Percentiles rank a stretch among this genome's conserved stretches.
phyloP scores from a whole-genome alignment of 2,113 vertebrate genomes.

The Ivindomyrus marchei region DNA sequence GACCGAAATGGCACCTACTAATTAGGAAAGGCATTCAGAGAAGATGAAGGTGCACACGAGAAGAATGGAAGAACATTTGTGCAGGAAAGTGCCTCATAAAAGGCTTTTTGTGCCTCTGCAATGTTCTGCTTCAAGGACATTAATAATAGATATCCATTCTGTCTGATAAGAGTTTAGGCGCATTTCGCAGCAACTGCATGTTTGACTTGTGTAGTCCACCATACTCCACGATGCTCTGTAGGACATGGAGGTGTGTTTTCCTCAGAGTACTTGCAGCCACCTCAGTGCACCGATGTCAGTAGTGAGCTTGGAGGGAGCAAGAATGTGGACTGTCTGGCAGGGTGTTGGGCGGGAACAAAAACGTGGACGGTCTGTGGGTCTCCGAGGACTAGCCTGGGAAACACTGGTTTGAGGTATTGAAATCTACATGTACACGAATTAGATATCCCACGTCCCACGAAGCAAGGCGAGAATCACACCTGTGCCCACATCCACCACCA shows the following conservation, averaged over 20 bases:
- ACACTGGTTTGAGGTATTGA: neutral
- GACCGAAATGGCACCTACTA: conserved; percentile 6
- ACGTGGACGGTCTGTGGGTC: neutral
- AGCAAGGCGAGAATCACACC: neutral
- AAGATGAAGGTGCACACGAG: conserved; percentile 1
- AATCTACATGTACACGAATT: neutral
- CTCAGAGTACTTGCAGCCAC: neutral
- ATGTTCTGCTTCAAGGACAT: neutral
- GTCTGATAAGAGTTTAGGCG: neutral
- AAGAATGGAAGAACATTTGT: conserved; percentile 12
- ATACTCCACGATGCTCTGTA: neutral
- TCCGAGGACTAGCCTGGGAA: neutral
- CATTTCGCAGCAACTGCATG: neutral
- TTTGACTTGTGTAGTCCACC: neutral
- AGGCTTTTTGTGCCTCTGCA: neutral
- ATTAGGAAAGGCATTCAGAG: conserved; percentile 7
- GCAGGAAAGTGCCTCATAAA: neutral
- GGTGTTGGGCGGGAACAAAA: neutral
- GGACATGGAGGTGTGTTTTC: neutral
- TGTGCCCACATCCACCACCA: neutral
- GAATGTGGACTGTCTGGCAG: neutral
- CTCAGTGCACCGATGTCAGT: neutral
- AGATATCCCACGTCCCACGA: neutral
- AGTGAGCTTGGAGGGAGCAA: neutral
- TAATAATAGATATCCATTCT: conserved; percentile 4